Percentiles rank a stretch among this genome's conserved stretches.
Conservation (phyloP, 2,797 vertebrate species). For the Euphonia xanthogaster region DNA sequence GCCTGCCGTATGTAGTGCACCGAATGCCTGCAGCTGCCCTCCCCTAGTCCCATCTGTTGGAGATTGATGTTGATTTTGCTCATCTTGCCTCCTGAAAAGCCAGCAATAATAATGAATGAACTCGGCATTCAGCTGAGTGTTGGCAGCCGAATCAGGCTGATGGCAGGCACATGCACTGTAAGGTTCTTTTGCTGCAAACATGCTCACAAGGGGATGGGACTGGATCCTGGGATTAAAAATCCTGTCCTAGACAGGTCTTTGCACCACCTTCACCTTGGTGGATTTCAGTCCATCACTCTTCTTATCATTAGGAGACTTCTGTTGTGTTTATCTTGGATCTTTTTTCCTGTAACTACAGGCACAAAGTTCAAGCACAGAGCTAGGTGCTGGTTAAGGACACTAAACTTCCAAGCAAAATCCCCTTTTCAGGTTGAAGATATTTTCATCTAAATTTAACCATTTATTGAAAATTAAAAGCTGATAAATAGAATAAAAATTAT, state of each 20-base stretch:
- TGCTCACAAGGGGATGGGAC: not conserved
- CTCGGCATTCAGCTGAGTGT: not conserved
- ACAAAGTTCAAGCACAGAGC: not conserved
- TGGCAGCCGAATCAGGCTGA: not conserved
- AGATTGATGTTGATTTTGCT: conserved; percentile 2
- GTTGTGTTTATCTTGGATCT: not conserved
- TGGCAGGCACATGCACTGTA: not conserved
- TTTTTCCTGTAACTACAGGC: not conserved
- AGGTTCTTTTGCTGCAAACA: not conserved
- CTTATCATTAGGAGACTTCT: not conserved
- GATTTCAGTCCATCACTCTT: not conserved
- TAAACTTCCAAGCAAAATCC: not conserved
- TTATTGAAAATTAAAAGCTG: not conserved
- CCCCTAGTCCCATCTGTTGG: conserved; percentile 49
- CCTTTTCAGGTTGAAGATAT: not conserved
- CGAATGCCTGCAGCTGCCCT: conserved; percentile 46
- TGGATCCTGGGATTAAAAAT: not conserved
- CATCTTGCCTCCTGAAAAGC: conserved; percentile 1
- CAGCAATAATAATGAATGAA: conserved; percentile 30
- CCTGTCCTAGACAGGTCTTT: not conserved
- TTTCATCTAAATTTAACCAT: not conserved
- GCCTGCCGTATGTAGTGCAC: conserved; percentile 3
- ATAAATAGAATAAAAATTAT: not conserved
- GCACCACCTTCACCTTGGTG: not conserved
- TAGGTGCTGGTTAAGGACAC: not conserved